These are phyloP conservation scores for Anastatus disparis DNA, from an alignment of 1,140 invertebrate species.

Conservation along the genomic window DNA sequence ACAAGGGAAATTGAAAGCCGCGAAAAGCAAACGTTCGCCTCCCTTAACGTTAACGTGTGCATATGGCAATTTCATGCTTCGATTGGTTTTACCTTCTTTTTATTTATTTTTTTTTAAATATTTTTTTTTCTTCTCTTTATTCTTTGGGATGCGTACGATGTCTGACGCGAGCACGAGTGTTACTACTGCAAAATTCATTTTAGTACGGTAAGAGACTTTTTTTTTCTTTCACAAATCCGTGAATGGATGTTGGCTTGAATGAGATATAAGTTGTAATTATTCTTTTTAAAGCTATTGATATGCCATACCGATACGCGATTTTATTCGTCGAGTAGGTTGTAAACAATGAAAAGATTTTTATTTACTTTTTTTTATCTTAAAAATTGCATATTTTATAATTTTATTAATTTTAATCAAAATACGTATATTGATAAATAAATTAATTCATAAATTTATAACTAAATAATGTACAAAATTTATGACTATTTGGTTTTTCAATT, in stretches of 20 bases:
- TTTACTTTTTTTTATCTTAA: too few species aligned
- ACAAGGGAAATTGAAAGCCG: conserved; percentile 25
- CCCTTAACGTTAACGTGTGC: neutral
- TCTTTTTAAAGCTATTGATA: neutral
- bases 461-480: too few species aligned
- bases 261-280: conserved; percentile 4
- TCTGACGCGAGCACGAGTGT: conserved; percentile 21
- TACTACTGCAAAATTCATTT: conserved; percentile 35
- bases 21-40: conserved; percentile 16
- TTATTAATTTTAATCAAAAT: too few species aligned
- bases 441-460: too few species aligned
- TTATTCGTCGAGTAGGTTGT: neutral
- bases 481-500: too few species aligned
- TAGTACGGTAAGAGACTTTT: too few species aligned
- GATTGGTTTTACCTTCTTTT: conserved; percentile 28
- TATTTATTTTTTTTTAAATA: conserved; percentile 22
- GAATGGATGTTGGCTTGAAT: neutral
- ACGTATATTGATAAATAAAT: too few species aligned
- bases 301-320: neutral
- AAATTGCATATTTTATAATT: too few species aligned
- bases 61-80: conserved; percentile 34
- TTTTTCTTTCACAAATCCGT: too few species aligned
- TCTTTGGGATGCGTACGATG: neutral
- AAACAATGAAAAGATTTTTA: too few species aligned
- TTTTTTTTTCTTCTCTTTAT: neutral